Conservation (phyloP, 2,797 vertebrate genomes). For the Alfaro cultratus region DNA sequence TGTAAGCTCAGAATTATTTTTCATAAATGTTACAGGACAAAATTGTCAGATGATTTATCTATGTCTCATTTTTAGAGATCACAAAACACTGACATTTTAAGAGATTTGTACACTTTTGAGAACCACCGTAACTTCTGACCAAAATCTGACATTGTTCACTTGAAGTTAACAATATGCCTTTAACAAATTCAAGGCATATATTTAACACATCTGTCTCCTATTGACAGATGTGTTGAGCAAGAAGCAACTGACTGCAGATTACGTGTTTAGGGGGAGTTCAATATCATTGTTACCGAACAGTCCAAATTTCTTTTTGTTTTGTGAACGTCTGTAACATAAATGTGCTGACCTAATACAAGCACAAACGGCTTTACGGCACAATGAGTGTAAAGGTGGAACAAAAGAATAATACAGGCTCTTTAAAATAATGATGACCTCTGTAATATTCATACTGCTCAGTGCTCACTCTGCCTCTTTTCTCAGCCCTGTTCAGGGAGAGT, state of each 20-base stretch:
- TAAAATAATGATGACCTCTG: constrained; percentile 18
- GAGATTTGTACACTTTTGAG: background rate
- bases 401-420: constrained; percentile 20
- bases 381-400: background rate
- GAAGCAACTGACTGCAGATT: background rate
- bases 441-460: constrained; percentile 15
- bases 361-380: background rate
- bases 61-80: background rate
- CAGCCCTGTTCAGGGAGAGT: constrained; percentile 27
- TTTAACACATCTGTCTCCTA: constrained; percentile 1
- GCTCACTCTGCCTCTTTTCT: background rate
- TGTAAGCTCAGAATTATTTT: background rate
- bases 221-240: background rate
- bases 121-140: background rate
- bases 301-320: background rate
- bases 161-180: background rate
- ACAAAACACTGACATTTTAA: background rate
- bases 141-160: background rate
- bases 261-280: background rate
- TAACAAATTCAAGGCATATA: background rate
- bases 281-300: background rate
- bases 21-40: background rate
- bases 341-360: background rate
- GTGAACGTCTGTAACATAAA: background rate
- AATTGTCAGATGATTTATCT: background rate